These are phyloP conservation scores for Hydrotaea diabolus DNA, from an alignment of 2,888 invertebrate genomes.

Conservation along the genomic window DNA sequence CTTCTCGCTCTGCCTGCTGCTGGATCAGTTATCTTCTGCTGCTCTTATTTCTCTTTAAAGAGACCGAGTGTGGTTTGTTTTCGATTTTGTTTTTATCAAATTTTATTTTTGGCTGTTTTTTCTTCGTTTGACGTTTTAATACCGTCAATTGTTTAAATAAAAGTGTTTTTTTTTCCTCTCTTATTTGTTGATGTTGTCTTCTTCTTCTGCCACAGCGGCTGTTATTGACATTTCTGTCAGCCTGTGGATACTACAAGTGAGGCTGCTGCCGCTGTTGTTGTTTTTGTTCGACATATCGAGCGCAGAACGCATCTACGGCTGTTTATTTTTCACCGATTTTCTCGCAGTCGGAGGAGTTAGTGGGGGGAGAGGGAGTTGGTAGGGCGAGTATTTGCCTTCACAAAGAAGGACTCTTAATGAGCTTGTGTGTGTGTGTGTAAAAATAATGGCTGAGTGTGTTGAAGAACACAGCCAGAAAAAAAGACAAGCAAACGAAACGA, in stretches of 20 bases:
- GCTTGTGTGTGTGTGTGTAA: background rate
- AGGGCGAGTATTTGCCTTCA: background rate
- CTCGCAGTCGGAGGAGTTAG: no score
- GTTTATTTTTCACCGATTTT: background rate
- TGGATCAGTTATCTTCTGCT: background rate
- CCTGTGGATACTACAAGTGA: no score
- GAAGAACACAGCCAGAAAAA: background rate
- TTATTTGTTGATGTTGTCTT: background rate
- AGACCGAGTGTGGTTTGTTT: background rate
- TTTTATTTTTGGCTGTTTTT: background rate
- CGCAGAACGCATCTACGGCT: no score
- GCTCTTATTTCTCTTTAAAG: constrained; percentile 7
- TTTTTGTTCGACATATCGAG: no score
- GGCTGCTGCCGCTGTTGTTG: background rate
- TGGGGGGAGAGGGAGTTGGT: background rate
- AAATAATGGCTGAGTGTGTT: constrained; percentile 7
- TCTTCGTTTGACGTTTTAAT: background rate
- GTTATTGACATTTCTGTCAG: background rate
- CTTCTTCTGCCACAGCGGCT: background rate
- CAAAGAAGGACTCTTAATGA: background rate
- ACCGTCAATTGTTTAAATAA: background rate
- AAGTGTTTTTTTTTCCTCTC: no score
- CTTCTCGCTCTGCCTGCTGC: constrained; percentile 31
- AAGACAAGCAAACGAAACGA: background rate
- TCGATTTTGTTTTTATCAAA: background rate